Evolutionary conservation across 2,888 invertebrate species (phyloP), one percentile per base, ranked within the genome.

Genomic region (Sepioteuthis lessoniana): DNA sequence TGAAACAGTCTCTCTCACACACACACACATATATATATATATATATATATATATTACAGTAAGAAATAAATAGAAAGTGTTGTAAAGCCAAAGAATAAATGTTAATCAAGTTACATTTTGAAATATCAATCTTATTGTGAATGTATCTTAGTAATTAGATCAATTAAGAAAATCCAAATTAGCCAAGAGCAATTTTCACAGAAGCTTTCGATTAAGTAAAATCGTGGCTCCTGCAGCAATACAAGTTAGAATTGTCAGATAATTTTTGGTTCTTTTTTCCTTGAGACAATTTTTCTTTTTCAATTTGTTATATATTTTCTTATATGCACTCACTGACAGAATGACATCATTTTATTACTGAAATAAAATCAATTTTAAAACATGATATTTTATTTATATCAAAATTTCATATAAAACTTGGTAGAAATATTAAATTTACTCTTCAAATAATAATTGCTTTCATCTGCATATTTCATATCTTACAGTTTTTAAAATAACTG

Each of bases 91-190:
- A 16, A 3, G 76, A 76, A 35, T 76, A 76, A 76, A n/a, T 31
- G 76, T 76, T n/a, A 76, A 76, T 76, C n/a, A n/a, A 3, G n/a
- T 76, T 55, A 55, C 13, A 76, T 76, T 35, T 55, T 76, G 0
- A 76, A 76, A 76, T 76, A n/a, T 35, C n/a, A 76, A 76, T 76
- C n/a, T 76, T n/a, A 76, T 76, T 76, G 76, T 76, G n/a, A 76
- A n/a, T n/a, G 19, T 35, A 76, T 76, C 76, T 13, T 76, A 35
- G 13, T 76, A n/a, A 76, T 76, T 76, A n/a, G n/a, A 76, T 76
- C n/a, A 76, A 76, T 76, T 76, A 76, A 76, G n/a, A n/a, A 42
- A 76, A n/a, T 76, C 3, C 76, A 76, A 76, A 35, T 76, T 76
- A 76, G 76, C 76, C 19, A 2, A 19, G n/a, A 76, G 76, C 76